phyloP scores from a whole-genome alignment of 1,140 invertebrate genomes.

The Saccostrea cuccullata region DNA sequence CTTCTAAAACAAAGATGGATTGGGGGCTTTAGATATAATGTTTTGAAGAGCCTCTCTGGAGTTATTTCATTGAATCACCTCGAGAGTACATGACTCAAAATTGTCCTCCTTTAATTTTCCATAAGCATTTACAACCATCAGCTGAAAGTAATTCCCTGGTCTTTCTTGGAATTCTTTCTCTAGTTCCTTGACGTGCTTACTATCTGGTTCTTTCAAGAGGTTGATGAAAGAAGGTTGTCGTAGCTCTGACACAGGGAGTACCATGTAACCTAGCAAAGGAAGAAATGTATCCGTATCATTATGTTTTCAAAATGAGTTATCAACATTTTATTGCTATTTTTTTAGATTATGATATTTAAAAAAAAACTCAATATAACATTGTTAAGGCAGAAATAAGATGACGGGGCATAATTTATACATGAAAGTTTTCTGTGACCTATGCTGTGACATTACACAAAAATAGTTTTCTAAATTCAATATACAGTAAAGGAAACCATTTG shows the following conservation, averaged over 20 bases:
- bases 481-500: too few relatives aligned
- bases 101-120: not conserved
- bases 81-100: not conserved
- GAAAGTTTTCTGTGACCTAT: too few relatives aligned
- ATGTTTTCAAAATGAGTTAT: too few relatives aligned
- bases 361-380: too few relatives aligned
- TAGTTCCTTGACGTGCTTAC: not conserved
- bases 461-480: too few relatives aligned
- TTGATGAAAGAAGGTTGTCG: not conserved
- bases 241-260: not conserved
- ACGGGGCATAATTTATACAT: too few relatives aligned
- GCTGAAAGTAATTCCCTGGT: not conserved
- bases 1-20: not conserved
- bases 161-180: not conserved
- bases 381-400: too few relatives aligned
- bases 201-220: not conserved
- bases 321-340: too few relatives aligned
- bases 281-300: too few relatives aligned
- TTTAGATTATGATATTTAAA: too few relatives aligned
- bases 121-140: not conserved
- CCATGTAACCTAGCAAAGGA: not conserved
- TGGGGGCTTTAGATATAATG: not conserved
- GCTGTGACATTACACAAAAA: too few relatives aligned
- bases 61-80: not conserved
- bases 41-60: not conserved